These are phyloP conservation scores for Periophthalmodon schlosseri DNA, from an alignment of 2,113 vertebrate species.

Conservation along the genomic window DNA sequence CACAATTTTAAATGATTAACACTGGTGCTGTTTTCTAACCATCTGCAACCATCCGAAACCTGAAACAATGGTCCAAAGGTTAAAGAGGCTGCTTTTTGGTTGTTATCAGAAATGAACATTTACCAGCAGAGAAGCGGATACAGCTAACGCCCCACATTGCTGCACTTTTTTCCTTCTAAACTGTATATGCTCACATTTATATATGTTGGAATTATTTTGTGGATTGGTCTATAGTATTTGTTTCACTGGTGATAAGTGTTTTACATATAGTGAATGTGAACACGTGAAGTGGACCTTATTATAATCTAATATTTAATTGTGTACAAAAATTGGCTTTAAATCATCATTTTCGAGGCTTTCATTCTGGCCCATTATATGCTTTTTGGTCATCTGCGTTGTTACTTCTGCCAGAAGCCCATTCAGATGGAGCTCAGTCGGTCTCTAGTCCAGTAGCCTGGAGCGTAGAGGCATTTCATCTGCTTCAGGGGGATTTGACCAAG, in stretches of 20 bases:
- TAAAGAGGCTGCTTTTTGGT: neutral
- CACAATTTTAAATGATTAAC: constrained; percentile 57
- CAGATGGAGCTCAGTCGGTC: constrained; percentile 56
- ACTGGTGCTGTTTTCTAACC: neutral
- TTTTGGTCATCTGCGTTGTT: constrained; percentile 22
- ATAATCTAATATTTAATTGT: neutral
- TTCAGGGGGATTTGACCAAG: constrained; percentile 76
- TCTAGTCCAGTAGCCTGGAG: constrained; percentile 60
- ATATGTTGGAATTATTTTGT: too few relatives aligned
- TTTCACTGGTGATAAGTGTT: too few relatives aligned
- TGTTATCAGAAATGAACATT: neutral
- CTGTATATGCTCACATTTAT: too few relatives aligned
- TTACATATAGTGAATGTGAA: neutral
- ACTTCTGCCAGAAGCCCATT: constrained; percentile 54
- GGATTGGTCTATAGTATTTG: too few relatives aligned
- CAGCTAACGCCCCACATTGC: neutral
- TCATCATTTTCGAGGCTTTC: constrained; percentile 13
- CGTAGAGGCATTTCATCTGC: constrained; percentile 69
- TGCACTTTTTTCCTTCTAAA: neutral
- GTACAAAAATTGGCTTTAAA: constrained; percentile 16
- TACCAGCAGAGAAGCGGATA: too few relatives aligned
- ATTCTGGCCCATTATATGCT: constrained; percentile 41
- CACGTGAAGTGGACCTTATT: neutral
- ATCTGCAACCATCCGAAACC: neutral
- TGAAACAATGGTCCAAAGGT: neutral